Evolutionary conservation across 2,797 vertebrate genomes (phyloP).

Genomic region (Spatula clypeata): DNA sequence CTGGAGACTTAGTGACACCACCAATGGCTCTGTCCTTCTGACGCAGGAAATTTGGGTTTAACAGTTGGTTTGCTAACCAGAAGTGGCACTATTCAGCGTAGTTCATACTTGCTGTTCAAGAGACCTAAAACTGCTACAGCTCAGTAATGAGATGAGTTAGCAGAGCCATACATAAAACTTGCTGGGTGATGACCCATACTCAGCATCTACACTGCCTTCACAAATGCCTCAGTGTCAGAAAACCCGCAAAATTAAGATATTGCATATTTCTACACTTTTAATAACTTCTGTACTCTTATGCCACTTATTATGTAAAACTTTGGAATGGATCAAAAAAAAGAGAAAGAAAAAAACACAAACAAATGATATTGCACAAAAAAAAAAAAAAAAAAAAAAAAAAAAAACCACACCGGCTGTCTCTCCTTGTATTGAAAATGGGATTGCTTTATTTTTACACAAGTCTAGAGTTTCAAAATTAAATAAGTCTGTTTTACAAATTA

Average conservation of each 20-base stretch:
- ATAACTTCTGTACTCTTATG: neutral
- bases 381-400: neutral
- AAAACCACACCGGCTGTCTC: neutral
- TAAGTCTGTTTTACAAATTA: slow-evolving; percentile 71
- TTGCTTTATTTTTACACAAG: slow-evolving; percentile 20
- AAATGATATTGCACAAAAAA: neutral
- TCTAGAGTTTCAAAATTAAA: slow-evolving; percentile 69
- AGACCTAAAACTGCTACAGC: neutral
- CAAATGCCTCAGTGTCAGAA: neutral
- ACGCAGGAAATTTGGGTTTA: neutral
- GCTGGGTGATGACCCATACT: rapidly evolving
- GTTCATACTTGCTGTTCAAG: neutral
- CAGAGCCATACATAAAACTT: neutral
- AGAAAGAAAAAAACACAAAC: neutral
- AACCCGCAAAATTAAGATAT: neutral
- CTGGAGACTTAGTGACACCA: neutral
- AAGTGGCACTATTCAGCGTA: neutral
- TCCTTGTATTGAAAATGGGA: neutral
- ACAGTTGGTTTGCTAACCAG: neutral
- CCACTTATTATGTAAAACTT: neutral
- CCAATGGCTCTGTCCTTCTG: neutral
- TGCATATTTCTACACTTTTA: neutral
- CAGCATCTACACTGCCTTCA: neutral
- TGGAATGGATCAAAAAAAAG: neutral
- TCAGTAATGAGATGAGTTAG: neutral